Percentiles rank a stretch among this genome's conserved stretches.
phyloP scores from a whole-genome alignment of 2,113 vertebrate genomes.

The Pardalotus punctatus region DNA sequence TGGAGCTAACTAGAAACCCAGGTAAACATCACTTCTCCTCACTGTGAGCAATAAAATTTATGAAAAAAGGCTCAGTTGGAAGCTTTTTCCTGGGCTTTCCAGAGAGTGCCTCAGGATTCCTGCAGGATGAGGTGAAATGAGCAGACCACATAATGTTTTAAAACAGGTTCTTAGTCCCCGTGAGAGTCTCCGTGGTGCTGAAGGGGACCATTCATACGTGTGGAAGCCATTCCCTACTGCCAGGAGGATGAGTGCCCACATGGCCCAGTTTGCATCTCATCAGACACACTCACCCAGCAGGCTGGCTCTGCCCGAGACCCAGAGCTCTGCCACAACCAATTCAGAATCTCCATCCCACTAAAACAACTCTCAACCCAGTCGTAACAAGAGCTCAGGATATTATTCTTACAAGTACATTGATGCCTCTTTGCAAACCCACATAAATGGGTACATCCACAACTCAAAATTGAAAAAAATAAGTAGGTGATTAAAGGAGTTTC shows the following conservation, averaged over 20 bases:
- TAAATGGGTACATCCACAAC: neutral
- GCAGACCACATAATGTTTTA: neutral
- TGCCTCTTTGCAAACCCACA: neutral
- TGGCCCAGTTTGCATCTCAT: neutral
- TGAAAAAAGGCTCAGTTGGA: neutral
- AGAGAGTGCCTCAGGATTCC: neutral
- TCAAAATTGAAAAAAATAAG: neutral
- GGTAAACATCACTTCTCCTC: neutral
- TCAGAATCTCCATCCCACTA: neutral
- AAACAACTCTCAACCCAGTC: neutral
- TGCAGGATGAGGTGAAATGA: neutral
- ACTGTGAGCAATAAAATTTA: neutral
- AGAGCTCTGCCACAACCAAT: neutral
- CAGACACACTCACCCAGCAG: neutral
- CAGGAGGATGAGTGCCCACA: neutral
- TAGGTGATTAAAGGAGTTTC: neutral
- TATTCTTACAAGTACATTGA: neutral
- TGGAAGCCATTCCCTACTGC: neutral
- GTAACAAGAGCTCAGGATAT: neutral
- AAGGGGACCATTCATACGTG: neutral
- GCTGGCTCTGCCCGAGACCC: neutral
- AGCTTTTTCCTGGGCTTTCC: neutral
- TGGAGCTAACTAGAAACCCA: neutral
- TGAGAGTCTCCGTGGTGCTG: fast-evolving
- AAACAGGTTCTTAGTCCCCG: neutral